A percentile compares a stretch with the other conserved stretches of the same genome.
Evolutionary conservation across 2,888 invertebrate genomes (phyloP).

Genomic region (Athripsodes cinereus): DNA sequence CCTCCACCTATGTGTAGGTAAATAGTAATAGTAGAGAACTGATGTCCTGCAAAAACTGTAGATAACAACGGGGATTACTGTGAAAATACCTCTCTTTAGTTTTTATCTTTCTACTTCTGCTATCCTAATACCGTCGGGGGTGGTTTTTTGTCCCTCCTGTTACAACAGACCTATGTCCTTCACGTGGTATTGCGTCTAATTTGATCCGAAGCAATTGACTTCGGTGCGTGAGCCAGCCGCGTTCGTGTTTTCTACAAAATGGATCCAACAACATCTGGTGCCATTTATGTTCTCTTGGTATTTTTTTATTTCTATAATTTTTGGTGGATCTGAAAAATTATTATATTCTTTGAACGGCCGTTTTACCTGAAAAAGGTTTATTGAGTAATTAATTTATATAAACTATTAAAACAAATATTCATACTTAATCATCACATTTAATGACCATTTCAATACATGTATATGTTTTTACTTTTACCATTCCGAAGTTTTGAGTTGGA

Average conservation of each 20-base stretch:
- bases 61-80: slow-evolving; percentile 26
- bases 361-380: too few relatives aligned
- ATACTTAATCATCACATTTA: too few relatives aligned
- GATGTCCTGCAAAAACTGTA: slow-evolving; percentile 12
- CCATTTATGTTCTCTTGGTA: slow-evolving; percentile 2
- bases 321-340: too few relatives aligned
- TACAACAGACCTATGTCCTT: slow-evolving; percentile 24
- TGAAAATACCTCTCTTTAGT: slow-evolving; percentile 17
- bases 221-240: slow-evolving; percentile 23
- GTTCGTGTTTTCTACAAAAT: background rate
- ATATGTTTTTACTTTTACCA: too few relatives aligned
- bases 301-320: too few relatives aligned
- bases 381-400: too few relatives aligned
- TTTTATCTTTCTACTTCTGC: slow-evolving; percentile 27
- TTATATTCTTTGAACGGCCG: too few relatives aligned
- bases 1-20: too few relatives aligned
- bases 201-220: slow-evolving; percentile 27
- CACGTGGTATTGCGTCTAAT: slow-evolving; percentile 28
- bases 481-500: too few relatives aligned
- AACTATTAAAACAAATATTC: too few relatives aligned
- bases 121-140: slow-evolving; percentile 24
- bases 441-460: too few relatives aligned
- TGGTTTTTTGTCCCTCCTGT: slow-evolving; percentile 22
- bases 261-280: background rate
- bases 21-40: background rate